Conservation (phyloP, 2,797 vertebrate genomes). For the Leptoclinus maculatus region DNA sequence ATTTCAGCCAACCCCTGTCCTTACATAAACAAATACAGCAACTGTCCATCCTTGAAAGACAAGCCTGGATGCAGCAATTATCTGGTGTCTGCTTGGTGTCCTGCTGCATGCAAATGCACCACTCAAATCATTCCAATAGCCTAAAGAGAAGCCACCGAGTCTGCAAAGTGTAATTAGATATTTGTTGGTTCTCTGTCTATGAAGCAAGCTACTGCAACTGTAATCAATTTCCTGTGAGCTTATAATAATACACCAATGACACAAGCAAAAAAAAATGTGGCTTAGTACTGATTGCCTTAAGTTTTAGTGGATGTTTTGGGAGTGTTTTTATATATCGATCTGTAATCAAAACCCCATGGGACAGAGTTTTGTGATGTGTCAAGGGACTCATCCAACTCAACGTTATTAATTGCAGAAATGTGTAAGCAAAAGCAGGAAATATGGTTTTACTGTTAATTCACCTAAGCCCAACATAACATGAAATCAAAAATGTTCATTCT, state of each 20-base stretch:
- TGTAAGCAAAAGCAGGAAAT: not conserved
- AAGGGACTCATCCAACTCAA: not conserved
- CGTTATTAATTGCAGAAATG: not conserved
- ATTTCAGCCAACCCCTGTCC: slow-evolving; percentile 82
- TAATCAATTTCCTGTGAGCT: not conserved
- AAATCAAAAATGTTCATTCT: not conserved
- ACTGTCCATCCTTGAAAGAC: slow-evolving; percentile 65
- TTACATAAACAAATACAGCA: slow-evolving; percentile 65
- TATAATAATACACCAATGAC: not conserved
- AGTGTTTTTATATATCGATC: not conserved
- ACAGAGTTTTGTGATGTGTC: not conserved
- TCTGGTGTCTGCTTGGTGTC: slow-evolving; percentile 47
- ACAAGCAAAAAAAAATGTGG: not conserved
- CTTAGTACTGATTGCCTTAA: not conserved
- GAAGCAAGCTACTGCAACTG: not conserved
- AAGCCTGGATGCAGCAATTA: slow-evolving; percentile 24
- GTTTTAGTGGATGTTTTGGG: not conserved
- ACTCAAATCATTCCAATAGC: slow-evolving; percentile 70
- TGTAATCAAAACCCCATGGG: not conserved
- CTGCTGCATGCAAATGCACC: slow-evolving; percentile 72
- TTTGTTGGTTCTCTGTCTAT: not conserved
- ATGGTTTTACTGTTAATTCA: not conserved
- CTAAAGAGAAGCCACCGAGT: slow-evolving; percentile 26
- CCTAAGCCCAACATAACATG: not conserved
- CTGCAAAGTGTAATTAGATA: not conserved